Conservation (phyloP, 2,888 invertebrate genomes). For the Bugula neritina region DNA sequence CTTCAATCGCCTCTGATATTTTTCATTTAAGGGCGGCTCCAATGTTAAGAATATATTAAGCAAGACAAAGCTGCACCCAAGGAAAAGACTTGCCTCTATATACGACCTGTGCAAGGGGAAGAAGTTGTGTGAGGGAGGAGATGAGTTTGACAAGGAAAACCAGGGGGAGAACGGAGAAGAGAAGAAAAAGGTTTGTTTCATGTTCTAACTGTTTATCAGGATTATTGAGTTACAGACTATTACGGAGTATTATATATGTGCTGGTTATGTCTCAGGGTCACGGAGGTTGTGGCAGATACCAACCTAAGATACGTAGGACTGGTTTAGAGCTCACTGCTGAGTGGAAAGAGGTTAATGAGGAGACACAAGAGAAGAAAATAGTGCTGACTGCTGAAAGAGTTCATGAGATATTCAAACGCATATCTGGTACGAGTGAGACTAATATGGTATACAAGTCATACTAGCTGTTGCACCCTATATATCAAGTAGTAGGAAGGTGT, state of each 20-base stretch:
- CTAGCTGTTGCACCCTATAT: too few relatives aligned
- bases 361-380: slow-evolving; percentile 90
- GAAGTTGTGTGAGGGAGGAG: slow-evolving; percentile 95
- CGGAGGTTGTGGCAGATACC: slow-evolving; percentile 96
- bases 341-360: slow-evolving; percentile 96
- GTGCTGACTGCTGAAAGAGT: slow-evolving; percentile 88
- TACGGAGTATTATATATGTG: background rate
- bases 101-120: slow-evolving; percentile 97
- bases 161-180: slow-evolving; percentile 37
- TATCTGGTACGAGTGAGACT: slow-evolving; percentile 59
- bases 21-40: slow-evolving; percentile 82
- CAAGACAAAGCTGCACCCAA: slow-evolving; percentile 92
- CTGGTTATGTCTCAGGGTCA: slow-evolving; percentile 59
- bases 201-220: background rate
- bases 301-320: slow-evolving; percentile 80
- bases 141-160: slow-evolving; percentile 73
- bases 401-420: slow-evolving; percentile 91
- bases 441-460: too few relatives aligned
- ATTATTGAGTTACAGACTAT: background rate
- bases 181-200: slow-evolving; percentile 56
- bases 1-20: too few relatives aligned
- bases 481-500: too few relatives aligned
- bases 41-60: slow-evolving; percentile 88
- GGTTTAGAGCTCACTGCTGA: slow-evolving; percentile 92
- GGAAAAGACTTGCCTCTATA: slow-evolving; percentile 86